These are phyloP conservation scores for Stomatorhinus ivindoensis DNA, from an alignment of 2,113 vertebrate species.

Conservation along the genomic window DNA sequence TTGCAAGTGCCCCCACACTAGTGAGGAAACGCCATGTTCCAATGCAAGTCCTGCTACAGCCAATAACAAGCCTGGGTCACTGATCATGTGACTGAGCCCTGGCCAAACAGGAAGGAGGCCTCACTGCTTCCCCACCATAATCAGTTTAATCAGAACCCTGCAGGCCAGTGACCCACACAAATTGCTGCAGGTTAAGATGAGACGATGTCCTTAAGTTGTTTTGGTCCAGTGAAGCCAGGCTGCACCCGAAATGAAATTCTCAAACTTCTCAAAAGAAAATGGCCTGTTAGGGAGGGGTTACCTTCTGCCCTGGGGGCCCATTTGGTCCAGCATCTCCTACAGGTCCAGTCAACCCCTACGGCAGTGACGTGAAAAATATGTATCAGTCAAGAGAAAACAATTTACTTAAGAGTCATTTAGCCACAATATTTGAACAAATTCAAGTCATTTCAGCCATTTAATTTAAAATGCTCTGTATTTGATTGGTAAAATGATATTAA, in stretches of 20 bases:
- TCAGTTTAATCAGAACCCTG: conserved; percentile 51
- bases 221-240: not conserved
- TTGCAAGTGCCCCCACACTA: not conserved
- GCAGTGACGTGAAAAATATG: not conserved
- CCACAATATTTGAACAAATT: not conserved
- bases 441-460: not conserved
- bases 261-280: conserved; percentile 2
- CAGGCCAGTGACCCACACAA: conserved; percentile 43
- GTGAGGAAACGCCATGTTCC: not conserved
- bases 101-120: not conserved
- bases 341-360: conserved; percentile 85
- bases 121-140: conserved; percentile 39
- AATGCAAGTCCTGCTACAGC: not conserved
- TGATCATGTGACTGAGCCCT: conserved; percentile 48
- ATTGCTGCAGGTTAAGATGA: conserved; percentile 35
- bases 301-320: conserved; percentile 83
- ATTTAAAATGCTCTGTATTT: not conserved
- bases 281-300: conserved; percentile 50
- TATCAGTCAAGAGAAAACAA: not conserved
- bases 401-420: not conserved
- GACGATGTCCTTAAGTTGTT: not conserved
- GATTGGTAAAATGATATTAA: not conserved
- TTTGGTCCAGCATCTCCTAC: conserved; percentile 72
- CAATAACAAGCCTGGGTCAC: conserved; percentile 40
- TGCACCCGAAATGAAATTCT: not conserved